Conservation (phyloP, 2,113 vertebrate species). For the Hippocampus mohnikei region DNA sequence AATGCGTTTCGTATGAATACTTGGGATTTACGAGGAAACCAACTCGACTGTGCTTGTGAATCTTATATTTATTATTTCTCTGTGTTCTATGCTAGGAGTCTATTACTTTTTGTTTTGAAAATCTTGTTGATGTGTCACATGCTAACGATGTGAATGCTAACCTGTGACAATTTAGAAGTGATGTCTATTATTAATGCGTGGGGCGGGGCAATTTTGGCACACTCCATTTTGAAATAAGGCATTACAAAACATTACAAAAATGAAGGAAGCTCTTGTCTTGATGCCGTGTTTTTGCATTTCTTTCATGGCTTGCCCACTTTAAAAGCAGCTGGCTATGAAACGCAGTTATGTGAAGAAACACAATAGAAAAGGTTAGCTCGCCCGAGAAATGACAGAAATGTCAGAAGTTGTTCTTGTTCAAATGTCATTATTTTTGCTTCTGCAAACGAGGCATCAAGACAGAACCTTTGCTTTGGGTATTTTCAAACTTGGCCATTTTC, state of each 20-base stretch:
- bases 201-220: no score
- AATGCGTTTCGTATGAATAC: neutral
- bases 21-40: no score
- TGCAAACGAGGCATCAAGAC: neutral
- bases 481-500: neutral
- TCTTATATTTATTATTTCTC: no score
- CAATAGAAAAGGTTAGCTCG: neutral
- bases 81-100: no score
- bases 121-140: no score
- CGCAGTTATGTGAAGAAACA: neutral
- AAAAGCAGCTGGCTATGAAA: neutral
- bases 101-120: no score
- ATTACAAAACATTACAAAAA: neutral
- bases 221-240: neutral
- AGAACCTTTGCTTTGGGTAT: neutral
- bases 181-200: no score
- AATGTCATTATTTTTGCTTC: neutral
- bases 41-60: no score
- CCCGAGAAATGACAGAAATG: neutral
- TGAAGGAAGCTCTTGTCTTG: neutral
- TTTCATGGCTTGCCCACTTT: neutral
- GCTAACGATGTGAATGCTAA: no score
- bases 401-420: constrained; percentile 1
- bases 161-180: no score
- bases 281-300: neutral